Evolutionary conservation across 1,140 invertebrate species (phyloP).

Genomic region (Andricus grossulariae): DNA sequence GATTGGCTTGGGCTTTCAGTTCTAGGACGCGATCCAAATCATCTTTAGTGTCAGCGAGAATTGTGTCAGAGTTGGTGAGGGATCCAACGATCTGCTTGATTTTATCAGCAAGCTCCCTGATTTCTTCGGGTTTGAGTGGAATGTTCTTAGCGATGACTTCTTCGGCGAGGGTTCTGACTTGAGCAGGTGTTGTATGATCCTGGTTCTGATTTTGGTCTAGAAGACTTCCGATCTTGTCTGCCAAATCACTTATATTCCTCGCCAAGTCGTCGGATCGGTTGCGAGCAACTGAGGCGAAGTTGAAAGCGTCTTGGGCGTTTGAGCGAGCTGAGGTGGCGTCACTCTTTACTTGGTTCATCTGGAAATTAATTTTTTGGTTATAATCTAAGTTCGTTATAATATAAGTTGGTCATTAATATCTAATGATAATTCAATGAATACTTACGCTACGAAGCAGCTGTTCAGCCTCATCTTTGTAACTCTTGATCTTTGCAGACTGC

Average conservation of each 20-base stretch:
- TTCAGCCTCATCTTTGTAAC: conserved; percentile 87
- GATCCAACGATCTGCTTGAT: conserved; percentile 91
- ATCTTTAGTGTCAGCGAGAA: conserved; percentile 88
- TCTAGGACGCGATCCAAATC: conserved; percentile 85
- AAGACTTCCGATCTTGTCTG: conserved; percentile 85
- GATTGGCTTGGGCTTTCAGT: conserved; percentile 86
- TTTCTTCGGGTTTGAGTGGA: conserved; percentile 88
- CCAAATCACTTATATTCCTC: conserved; percentile 77
- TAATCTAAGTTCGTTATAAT: conserved; percentile 18
- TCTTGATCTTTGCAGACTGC: conserved; percentile 86
- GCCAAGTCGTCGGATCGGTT: conserved; percentile 78
- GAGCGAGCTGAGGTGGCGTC: conserved; percentile 77
- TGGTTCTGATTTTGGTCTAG: conserved; percentile 76
- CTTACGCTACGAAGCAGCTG: conserved; percentile 80
- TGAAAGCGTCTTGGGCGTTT: conserved; percentile 79
- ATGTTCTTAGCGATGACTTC: conserved; percentile 84
- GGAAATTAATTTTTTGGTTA: conserved; percentile 43
- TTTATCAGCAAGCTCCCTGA: conserved; percentile 86
- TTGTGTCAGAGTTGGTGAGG: conserved; percentile 92
- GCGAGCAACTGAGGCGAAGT: conserved; percentile 76
- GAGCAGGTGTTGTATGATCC: conserved; percentile 86
- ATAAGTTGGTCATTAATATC: neutral
- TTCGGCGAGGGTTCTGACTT: conserved; percentile 87
- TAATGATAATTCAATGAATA: conserved; percentile 37
- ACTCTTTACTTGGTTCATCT: conserved; percentile 79